phyloP scores from a whole-genome alignment of 2,888 invertebrate species.

The Sympetrum striolatum region DNA sequence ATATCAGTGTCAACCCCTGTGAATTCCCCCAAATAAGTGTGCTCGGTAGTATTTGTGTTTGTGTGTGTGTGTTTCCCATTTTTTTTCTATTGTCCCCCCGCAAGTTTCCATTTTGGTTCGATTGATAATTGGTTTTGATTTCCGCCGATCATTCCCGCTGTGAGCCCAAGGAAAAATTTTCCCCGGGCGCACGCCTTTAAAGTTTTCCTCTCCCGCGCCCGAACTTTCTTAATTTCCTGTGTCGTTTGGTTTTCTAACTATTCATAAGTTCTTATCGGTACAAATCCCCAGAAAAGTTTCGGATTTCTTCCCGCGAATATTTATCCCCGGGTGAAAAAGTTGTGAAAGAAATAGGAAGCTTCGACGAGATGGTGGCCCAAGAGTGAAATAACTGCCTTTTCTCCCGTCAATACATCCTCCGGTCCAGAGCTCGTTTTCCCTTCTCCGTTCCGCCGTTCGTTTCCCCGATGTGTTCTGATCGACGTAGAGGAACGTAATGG shows the following conservation, averaged over 20 bases:
- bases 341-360: background rate
- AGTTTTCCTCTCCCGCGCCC: background rate
- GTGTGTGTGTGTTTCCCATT: too few relatives aligned
- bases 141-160: too few relatives aligned
- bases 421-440: background rate
- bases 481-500: constrained; percentile 25
- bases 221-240: background rate
- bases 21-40: too few relatives aligned
- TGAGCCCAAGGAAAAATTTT: too few relatives aligned
- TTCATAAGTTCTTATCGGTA: background rate
- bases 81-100: too few relatives aligned
- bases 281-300: background rate
- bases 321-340: background rate
- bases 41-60: too few relatives aligned
- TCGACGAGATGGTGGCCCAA: background rate
- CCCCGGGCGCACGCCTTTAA: background rate
- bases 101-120: too few relatives aligned
- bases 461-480: background rate
- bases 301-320: background rate
- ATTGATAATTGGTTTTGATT: too few relatives aligned
- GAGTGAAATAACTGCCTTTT: background rate
- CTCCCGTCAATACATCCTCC: background rate
- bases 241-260: background rate
- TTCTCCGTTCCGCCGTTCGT: background rate
- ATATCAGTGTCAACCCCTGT: too few relatives aligned